A percentile compares a stretch with the other conserved stretches of the same genome.
These are phyloP conservation scores for Crambe crambe DNA, from an alignment of 37 sponge, comb jelly and placozoan genomes.

Conservation along the genomic window DNA sequence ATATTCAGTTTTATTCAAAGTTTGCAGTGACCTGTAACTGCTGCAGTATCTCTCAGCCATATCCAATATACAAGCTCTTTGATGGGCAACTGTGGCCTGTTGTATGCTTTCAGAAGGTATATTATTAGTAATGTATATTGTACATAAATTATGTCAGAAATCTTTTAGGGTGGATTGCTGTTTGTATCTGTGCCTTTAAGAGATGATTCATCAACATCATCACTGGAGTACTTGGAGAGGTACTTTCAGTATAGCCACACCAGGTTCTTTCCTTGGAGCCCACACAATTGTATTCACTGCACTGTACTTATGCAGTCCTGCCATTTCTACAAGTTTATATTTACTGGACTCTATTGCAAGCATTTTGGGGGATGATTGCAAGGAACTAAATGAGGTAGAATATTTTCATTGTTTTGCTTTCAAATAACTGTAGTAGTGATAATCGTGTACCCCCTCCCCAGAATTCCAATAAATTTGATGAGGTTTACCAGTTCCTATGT, in stretches of 20 bases:
- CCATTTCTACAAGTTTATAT: constrained; percentile 63
- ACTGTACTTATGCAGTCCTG: constrained; percentile 39
- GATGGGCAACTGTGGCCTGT: constrained; percentile 89
- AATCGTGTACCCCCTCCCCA: neutral
- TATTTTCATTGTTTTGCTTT: neutral
- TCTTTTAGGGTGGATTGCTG: constrained; percentile 56
- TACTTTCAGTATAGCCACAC: neutral
- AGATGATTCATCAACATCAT: neutral
- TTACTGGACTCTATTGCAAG: constrained; percentile 72
- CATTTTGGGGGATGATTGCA: constrained; percentile 37
- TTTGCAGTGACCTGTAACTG: constrained; percentile 61
- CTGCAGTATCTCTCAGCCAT: constrained; percentile 34
- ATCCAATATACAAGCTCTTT: constrained; percentile 75
- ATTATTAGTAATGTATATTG: neutral
- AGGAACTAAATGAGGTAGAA: constrained; percentile 43
- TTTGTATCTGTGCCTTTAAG: constrained; percentile 69
- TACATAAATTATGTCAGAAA: neutral
- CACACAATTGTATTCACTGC: no score
- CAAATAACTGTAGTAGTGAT: neutral
- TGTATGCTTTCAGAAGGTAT: constrained; percentile 70
- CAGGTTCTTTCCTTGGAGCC: no score
- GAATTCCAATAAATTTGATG: constrained; percentile 34
- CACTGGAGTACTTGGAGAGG: neutral
- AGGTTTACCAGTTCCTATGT: constrained; percentile 65
- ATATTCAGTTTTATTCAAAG: constrained; percentile 19